Evolutionary conservation across 2,888 invertebrate species (phyloP), one percentile per base, ranked within the genome.

Genomic region (Lithodes maja): DNA sequence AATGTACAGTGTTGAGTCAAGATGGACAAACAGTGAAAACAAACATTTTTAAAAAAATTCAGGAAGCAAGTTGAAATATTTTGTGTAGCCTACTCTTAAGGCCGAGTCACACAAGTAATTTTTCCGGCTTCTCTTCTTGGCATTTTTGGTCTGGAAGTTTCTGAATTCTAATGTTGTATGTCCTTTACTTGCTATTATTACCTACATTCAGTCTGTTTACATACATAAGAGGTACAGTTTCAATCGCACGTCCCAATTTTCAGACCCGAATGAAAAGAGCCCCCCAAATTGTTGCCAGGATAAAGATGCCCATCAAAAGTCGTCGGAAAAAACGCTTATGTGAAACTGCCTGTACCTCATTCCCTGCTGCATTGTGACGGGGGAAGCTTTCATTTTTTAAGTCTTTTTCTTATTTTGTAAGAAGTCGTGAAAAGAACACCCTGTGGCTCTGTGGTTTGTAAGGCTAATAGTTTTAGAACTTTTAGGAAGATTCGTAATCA

Each of bases 401-500:
- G 83, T 87, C 83, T 71, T 80, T 79, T 84, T 49, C 84, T 87
- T 87, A 53, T 83, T 87, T 84, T 79, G 78, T 87, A 79, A 78
- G 74, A n/a, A 79, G 52, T 54, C 17, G 61, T 87, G 79, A 69
- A 83, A 84, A 17, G 84, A 33, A 80, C 79, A 86, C 81, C 75
- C 55, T 33, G 61, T 86, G 81, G 61, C 69, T 86, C 68, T 80
- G 86, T 86, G 79, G 80, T 87, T 87, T 79, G 80, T 87, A 84
- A 81, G 71, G 83, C 61, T 71, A 84, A 78, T 83, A 83, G 82
- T 71, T 83, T 69, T 86, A 86, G 82, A 84, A 71, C 52, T 33
- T 83, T 81, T 86, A 86, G 82, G 74, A 33, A 15, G 79, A 87
- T 78, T 61, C 74, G 83, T 87, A 87, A 87, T 87, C 87, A 87